Evolutionary conservation across 2,888 invertebrate species (phyloP).

Genomic region (Polydrusus cervinus): DNA sequence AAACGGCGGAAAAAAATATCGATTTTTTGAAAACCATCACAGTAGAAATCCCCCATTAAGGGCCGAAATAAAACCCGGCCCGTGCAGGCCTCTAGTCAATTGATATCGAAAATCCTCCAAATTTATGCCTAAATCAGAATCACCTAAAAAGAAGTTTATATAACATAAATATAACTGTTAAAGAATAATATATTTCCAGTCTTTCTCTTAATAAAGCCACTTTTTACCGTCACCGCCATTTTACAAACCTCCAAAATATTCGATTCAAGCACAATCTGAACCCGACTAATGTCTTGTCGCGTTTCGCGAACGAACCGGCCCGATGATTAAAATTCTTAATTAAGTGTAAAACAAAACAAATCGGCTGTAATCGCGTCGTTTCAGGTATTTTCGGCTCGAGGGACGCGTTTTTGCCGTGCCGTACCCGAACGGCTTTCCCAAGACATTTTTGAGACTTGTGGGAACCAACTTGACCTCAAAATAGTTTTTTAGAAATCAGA

Average conservation of each 20-base stretch:
- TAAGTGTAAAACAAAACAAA: slow-evolving; percentile 63
- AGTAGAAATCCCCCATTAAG: too few species aligned
- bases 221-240: slow-evolving; percentile 41
- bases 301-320: slow-evolving; percentile 37
- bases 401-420: slow-evolving; percentile 36
- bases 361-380: slow-evolving; percentile 60
- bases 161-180: too few species aligned
- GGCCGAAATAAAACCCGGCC: too few species aligned
- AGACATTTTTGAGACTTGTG: slow-evolving; percentile 46
- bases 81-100: too few species aligned
- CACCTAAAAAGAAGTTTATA: too few species aligned
- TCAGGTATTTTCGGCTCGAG: slow-evolving; percentile 45
- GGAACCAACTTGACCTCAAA: slow-evolving; percentile 49
- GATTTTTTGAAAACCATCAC: too few species aligned
- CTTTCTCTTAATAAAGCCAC: slow-evolving; percentile 45
- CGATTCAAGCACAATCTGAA: slow-evolving; percentile 50
- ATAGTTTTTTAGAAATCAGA: too few species aligned
- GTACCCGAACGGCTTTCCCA: slow-evolving; percentile 48
- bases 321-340: slow-evolving; percentile 62
- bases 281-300: slow-evolving; percentile 46
- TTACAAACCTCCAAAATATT: slow-evolving; percentile 45
- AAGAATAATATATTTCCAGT: background rate
- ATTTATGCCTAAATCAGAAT: too few species aligned
- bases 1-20: too few species aligned
- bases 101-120: too few species aligned